Conservation (phyloP, 2,113 vertebrate genomes). For the Pomatorhinus ruficollis region DNA sequence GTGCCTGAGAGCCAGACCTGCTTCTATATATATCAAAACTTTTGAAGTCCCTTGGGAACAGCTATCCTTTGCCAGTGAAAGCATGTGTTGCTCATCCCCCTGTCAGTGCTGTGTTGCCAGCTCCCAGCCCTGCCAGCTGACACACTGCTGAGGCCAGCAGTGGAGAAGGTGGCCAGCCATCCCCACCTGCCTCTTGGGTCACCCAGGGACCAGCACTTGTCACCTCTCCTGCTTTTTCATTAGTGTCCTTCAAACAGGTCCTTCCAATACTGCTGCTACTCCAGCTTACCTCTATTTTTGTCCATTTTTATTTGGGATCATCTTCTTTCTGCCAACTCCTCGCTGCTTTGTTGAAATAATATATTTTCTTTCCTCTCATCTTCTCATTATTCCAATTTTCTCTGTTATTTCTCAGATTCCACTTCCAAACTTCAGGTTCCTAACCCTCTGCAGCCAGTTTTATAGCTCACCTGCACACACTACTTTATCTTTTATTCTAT, state of each 20-base stretch:
- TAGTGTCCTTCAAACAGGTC: neutral
- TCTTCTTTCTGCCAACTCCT: neutral
- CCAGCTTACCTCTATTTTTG: neutral
- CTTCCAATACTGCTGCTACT: neutral
- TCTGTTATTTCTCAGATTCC: neutral
- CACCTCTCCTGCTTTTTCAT: neutral
- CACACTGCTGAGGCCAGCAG: neutral
- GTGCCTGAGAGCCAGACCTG: conserved; percentile 45
- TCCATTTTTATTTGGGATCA: neutral
- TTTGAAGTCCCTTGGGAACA: conserved; percentile 41
- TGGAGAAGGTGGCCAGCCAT: neutral
- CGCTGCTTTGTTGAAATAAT: neutral
- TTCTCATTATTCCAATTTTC: neutral
- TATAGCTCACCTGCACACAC: neutral
- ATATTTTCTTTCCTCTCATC: neutral
- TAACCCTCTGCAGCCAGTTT: neutral
- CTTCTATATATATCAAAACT: conserved; percentile 54
- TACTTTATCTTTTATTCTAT: neutral
- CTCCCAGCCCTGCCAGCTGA: neutral
- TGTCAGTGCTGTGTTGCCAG: neutral
- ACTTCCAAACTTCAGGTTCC: neutral
- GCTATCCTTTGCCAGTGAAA: conserved; percentile 26
- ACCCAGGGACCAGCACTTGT: neutral
- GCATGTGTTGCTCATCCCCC: conserved; percentile 9
- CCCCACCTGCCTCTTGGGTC: neutral